Evolutionary conservation across 2,888 invertebrate genomes (phyloP).

Genomic region (Dryococelus australis): DNA sequence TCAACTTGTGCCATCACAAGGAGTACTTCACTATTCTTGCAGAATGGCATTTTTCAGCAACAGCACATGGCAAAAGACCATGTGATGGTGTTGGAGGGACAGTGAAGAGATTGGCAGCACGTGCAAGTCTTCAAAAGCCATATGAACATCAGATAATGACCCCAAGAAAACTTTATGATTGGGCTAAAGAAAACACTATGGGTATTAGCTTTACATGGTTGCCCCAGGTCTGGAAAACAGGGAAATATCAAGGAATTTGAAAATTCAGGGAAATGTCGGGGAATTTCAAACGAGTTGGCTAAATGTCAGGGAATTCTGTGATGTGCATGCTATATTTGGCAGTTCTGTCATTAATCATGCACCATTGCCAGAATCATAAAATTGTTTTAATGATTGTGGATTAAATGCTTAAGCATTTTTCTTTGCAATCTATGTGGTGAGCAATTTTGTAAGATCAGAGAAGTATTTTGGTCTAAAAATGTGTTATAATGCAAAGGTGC

Average conservation of each 20-base stretch:
- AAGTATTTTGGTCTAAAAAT: too few relatives aligned
- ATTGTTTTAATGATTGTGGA: too few relatives aligned
- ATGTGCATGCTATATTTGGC: too few relatives aligned
- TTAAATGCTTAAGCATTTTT: too few relatives aligned
- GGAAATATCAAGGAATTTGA: not conserved
- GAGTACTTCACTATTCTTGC: slow-evolving; percentile 32
- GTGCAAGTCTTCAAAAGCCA: slow-evolving; percentile 4
- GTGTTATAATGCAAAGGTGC: too few relatives aligned
- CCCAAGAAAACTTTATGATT: slow-evolving; percentile 7
- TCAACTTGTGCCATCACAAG: slow-evolving; percentile 31
- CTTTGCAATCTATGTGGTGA: too few relatives aligned
- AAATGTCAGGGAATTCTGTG: too few relatives aligned
- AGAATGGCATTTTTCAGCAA: slow-evolving; percentile 36
- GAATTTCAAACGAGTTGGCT: not conserved
- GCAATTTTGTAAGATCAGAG: too few relatives aligned
- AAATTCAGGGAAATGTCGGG: too few relatives aligned
- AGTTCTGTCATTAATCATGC: too few relatives aligned
- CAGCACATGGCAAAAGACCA: too few relatives aligned
- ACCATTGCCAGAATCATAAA: too few relatives aligned
- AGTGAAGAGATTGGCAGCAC: slow-evolving; percentile 3
- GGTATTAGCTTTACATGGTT: not conserved
- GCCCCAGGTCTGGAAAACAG: not conserved
- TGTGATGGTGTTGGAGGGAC: not conserved
- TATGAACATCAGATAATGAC: not conserved
- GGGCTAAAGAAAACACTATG: not conserved